Base-by-base conservation (phyloP, 2,888 invertebrate species). In the Melinaea menophilus region DNA sequence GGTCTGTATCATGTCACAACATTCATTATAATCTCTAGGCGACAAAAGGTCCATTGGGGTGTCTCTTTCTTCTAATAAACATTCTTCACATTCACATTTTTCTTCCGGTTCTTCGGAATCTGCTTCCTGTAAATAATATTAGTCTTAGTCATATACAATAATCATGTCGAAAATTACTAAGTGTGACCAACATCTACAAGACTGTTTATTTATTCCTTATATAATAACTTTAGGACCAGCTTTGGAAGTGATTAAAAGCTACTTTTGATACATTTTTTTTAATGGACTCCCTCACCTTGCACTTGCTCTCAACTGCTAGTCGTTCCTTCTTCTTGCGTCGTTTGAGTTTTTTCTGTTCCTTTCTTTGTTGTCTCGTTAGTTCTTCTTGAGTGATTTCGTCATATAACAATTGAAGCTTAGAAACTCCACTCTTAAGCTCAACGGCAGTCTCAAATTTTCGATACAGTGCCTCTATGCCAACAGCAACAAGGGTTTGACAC, bases 401-500 rank as follows among this genome's bases (percentile, higher is more conserved):
- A 77, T 96, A 98, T 41, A 97, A 88, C 69, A 97, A 88, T 86
- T 98, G 97, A 67, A 98, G 88, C 79, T 97, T 97, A 55, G 97
- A 95, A 34, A 97, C 95, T 35, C 97, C 97, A 77, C 95, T 95
- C 82, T 97, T 98, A 68, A 93, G 93, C 85, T 98, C 98, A 37
- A 98, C 95, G 4, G 96, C 96, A 73, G 95, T 95, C 92, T 96
- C 96, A 85, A 98, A 98, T 85, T 95, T 97, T 72, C 97, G 94
- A 77, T 95, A 95, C 12, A 98, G 90, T 4, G 97, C 96, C 79
- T 97, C 96, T 0, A 97, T 94, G 0, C 95, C 95, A 5, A 96
- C 95, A 55, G 96, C 97, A 60, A 97, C 97, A 67, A 98, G 93
- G 59, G 97, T 95, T 85, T 97, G 96, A 88, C 97, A 98, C n/a